These are phyloP conservation scores for Bradysia coprophila DNA, from an alignment of 1,140 invertebrate genomes.

Conservation along the genomic window DNA sequence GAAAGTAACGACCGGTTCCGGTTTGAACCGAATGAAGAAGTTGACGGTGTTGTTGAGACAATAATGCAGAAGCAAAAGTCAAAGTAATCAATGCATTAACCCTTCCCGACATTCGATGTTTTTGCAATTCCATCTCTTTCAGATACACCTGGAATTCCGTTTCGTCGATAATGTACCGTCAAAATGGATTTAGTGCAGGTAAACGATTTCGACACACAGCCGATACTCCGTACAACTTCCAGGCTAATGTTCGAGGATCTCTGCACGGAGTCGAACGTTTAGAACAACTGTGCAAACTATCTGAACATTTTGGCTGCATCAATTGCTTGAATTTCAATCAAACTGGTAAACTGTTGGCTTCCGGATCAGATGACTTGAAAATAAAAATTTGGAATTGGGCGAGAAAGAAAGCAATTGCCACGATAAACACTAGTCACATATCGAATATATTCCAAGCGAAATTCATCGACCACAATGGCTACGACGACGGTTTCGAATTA, in stretches of 20 bases:
- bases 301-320: slow-evolving; percentile 74
- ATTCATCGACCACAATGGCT: slow-evolving; percentile 25
- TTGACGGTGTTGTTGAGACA: neutral
- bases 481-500: too few species aligned
- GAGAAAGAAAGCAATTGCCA: slow-evolving; percentile 36
- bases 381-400: slow-evolving; percentile 87
- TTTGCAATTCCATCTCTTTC: neutral
- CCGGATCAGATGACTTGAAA: slow-evolving; percentile 77
- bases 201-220: neutral
- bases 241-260: slow-evolving; percentile 58
- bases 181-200: neutral
- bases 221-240: slow-evolving; percentile 36
- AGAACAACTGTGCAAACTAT: slow-evolving; percentile 57
- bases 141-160: neutral
- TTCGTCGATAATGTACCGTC: neutral
- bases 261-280: slow-evolving; percentile 65
- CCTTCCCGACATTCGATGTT: too few species aligned
- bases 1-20: neutral
- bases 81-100: too few species aligned
- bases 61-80: neutral
- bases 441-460: slow-evolving; percentile 82
- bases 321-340: slow-evolving; percentile 84
- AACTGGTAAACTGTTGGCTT: slow-evolving; percentile 48
- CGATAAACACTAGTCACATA: slow-evolving; percentile 59
- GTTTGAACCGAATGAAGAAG: neutral